Base-by-base conservation (phyloP, 1,140 invertebrate genomes). In the Brachionus sp. region DNA sequence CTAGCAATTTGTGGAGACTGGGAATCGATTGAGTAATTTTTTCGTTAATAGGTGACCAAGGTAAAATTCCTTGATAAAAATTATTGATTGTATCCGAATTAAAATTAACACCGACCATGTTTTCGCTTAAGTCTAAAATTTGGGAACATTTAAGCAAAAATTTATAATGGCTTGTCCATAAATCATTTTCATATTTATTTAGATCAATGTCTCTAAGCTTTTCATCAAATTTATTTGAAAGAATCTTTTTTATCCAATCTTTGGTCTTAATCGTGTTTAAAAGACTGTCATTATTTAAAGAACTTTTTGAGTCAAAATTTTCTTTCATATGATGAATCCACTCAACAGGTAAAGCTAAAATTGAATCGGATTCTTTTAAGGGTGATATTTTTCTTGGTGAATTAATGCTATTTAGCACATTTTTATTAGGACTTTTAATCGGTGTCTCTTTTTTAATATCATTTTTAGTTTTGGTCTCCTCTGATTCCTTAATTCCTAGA, bases 1-100 rank as follows among this genome's bases (percentile, higher is more conserved):
- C 84, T 23, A 89, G 88, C 16, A 90, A 85, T 3, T 84, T 83
- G 39, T 86, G 84, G 10, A 90, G 85, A 23, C 87, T 86, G 25
- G 35, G 16, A 80, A 86, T 86, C 62, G 89, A 87, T 66, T 87
- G 86, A 68, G 85, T 85, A 37, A 90, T 80, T 89, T 89, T 90
- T 68, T 89, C 88, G 68, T 86, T 85, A 83, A 86, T 87, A 39
- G 86, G 86, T 77, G 89, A 89, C 87, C 88, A 88, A 3, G 88
- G 86, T 35, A 90, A 84, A 66, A 88, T 88, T 19, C 89, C 89
- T 82, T 84, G 86, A 84, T 89, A 90, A 64, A 86, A 86, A 84
- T 88, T 89, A 84, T 89, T 88, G 37, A 89, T 85, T 82, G 87
- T 84, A 84, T 87, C 33, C 88, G 85, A 42, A 80, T 80, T 80